phyloP scores from a whole-genome alignment of 2,888 invertebrate species.

The Eristalis intricaria region DNA sequence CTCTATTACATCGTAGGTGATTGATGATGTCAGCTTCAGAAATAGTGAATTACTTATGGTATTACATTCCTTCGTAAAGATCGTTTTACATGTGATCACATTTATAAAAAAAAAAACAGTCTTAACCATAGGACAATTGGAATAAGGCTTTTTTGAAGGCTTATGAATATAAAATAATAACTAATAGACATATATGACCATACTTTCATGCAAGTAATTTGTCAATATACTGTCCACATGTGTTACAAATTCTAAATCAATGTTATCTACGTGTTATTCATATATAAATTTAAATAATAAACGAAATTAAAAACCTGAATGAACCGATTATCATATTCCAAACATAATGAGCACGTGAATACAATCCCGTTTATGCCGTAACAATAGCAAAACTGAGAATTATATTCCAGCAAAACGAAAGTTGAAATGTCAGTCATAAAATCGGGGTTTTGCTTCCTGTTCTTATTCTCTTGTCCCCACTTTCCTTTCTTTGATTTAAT shows the following conservation, averaged over 20 bases:
- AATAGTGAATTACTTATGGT: no score
- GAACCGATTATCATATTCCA: conserved; percentile 67
- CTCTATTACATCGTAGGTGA: neutral
- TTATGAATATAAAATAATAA: no score
- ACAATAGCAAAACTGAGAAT: neutral
- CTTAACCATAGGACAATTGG: no score
- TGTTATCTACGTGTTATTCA: neutral
- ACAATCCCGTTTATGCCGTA: neutral
- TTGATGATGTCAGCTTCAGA: no score
- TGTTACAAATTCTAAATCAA: neutral
- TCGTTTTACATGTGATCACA: no score
- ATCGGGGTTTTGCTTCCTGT: conserved; percentile 69
- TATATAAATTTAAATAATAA: conserved; percentile 10
- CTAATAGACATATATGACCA: no score
- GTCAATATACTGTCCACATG: no score
- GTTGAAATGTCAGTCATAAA: conserved; percentile 68
- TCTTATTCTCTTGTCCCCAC: conserved; percentile 49
- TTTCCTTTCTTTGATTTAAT: conserved; percentile 54
- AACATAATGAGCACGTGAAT: conserved; percentile 63
- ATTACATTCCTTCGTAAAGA: no score
- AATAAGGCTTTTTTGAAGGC: no score
- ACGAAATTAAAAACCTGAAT: conserved; percentile 15
- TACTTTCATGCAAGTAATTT: no score
- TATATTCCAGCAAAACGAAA: conserved; percentile 36
- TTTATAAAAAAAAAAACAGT: no score